Evolutionary conservation across 2,888 invertebrate species (phyloP).

Genomic region (Bibio marci): DNA sequence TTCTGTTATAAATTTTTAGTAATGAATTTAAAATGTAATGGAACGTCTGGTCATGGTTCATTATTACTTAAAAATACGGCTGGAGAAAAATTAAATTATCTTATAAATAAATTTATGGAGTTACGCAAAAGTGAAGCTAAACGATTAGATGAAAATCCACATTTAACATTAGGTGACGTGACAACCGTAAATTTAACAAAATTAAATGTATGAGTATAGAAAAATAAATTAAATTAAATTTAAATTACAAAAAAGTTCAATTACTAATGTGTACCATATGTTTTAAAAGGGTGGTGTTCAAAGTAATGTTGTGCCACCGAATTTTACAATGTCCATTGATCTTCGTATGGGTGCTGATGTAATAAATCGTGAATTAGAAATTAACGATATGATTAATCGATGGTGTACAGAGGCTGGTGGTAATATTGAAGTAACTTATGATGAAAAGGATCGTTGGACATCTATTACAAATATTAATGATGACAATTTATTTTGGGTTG

Average conservation of each 20-base stretch:
- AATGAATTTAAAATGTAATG: conserved; percentile 56
- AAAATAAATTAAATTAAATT: too few relatives aligned
- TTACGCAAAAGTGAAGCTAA: conserved; percentile 34
- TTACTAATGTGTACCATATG: too few relatives aligned
- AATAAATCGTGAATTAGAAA: conserved; percentile 10
- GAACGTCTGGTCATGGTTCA: conserved; percentile 81
- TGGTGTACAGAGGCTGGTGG: conserved; percentile 58
- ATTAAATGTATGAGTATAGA: too few relatives aligned
- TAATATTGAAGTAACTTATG: conserved; percentile 46
- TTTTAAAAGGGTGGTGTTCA: conserved; percentile 73
- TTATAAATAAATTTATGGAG: conserved; percentile 59
- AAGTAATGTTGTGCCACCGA: conserved; percentile 76
- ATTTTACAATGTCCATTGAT: conserved; percentile 58
- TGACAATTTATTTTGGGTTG: conserved; percentile 52
- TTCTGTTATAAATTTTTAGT: too few relatives aligned
- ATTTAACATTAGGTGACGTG: conserved; percentile 63
- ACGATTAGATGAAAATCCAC: conserved; percentile 44
- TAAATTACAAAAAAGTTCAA: too few relatives aligned
- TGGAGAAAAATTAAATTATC: conserved; percentile 58
- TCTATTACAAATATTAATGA: conserved; percentile 43
- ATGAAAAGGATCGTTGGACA: conserved; percentile 42
- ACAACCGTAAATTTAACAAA: conserved; percentile 70
- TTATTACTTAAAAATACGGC: conserved; percentile 64
- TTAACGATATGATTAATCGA: conserved; percentile 19
- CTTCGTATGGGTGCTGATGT: conserved; percentile 48